Conservation (phyloP, 2,888 invertebrate genomes). For the Lacanobia oleracea region DNA sequence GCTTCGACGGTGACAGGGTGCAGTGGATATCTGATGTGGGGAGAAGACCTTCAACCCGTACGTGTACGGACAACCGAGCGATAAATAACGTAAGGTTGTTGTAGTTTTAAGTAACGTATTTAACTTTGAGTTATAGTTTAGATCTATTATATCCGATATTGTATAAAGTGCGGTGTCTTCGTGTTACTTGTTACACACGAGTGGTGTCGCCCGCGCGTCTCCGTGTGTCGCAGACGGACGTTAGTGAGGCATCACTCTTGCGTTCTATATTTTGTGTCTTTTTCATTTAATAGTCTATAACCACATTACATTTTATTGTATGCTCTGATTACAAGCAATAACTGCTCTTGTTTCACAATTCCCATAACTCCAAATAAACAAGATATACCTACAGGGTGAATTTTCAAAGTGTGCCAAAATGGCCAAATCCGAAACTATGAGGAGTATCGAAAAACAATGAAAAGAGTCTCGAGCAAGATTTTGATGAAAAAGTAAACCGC, state of each 20-base stretch:
- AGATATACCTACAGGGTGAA: background rate
- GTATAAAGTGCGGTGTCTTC: background rate
- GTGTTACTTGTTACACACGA: background rate
- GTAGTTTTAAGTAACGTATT: background rate
- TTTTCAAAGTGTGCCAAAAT: too few relatives aligned
- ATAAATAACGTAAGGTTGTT: background rate
- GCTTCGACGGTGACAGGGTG: too few relatives aligned
- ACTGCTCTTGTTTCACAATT: background rate
- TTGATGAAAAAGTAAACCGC: too few relatives aligned
- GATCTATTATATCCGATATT: slow-evolving; percentile 16
- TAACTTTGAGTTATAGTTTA: background rate
- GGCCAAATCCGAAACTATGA: too few relatives aligned
- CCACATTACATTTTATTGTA: background rate
- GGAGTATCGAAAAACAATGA: too few relatives aligned
- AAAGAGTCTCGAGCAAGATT: too few relatives aligned
- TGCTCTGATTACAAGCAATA: background rate
- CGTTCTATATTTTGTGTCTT: background rate
- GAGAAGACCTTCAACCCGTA: background rate
- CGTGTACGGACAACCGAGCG: background rate
- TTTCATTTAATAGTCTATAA: background rate
- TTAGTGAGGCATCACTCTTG: background rate
- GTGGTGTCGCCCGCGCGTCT: background rate
- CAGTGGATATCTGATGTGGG: background rate
- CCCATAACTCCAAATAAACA: background rate
- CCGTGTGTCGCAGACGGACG: background rate